Evolutionary conservation across 2,797 vertebrate genomes (phyloP).

Genomic region (Silurus aristotelis): DNA sequence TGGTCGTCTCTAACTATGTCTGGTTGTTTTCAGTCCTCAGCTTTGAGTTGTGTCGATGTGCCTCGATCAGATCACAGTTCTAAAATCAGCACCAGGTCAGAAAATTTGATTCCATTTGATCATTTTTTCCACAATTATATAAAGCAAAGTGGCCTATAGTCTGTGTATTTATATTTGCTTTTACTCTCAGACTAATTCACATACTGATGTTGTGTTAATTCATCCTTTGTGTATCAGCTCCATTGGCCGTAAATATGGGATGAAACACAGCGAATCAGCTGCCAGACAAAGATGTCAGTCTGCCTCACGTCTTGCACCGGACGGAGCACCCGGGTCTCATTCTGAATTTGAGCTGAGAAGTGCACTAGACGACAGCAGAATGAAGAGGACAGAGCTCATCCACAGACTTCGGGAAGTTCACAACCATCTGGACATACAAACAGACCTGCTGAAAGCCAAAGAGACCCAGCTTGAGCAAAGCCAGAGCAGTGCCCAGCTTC

Average conservation of each 20-base stretch:
- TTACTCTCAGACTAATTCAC: neutral
- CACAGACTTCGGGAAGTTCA: constrained; percentile 62
- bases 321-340: constrained; percentile 42
- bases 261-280: constrained; percentile 56
- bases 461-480: constrained; percentile 64
- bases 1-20: neutral
- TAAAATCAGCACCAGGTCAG: constrained; percentile 65
- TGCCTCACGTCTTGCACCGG: constrained; percentile 62
- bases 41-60: constrained; percentile 65
- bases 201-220: neutral
- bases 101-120: neutral
- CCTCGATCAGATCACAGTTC: constrained; percentile 64
- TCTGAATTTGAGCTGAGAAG: constrained; percentile 55
- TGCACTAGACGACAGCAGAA: constrained; percentile 59
- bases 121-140: neutral
- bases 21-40: constrained; percentile 61
- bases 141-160: neutral
- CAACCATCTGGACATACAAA: constrained; percentile 58
- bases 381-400: constrained; percentile 54
- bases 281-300: constrained; percentile 69
- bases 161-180: neutral
- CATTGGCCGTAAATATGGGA: constrained; percentile 46
- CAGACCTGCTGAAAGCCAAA: constrained; percentile 60
- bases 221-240: constrained; percentile 50
- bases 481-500: constrained; percentile 58